Conservation (phyloP, 2,113 vertebrate genomes). For the Sorex fumeus region DNA sequence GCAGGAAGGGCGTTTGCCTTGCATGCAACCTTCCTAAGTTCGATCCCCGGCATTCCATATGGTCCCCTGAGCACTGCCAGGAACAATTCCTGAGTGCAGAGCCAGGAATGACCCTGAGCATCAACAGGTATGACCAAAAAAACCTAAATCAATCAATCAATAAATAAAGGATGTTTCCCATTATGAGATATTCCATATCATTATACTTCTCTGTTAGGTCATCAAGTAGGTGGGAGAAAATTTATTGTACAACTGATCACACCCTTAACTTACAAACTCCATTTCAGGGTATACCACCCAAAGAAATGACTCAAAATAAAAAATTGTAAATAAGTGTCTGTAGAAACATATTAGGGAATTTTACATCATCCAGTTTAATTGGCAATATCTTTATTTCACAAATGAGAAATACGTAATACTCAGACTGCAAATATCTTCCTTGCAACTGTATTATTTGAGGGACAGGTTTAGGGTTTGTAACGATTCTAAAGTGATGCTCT, state of each 20-base stretch:
- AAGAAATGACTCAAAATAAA: conserved; percentile 47
- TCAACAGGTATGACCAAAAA: too few species aligned
- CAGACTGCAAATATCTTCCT: conserved; percentile 30
- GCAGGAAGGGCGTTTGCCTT: too few species aligned
- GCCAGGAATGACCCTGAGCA: too few species aligned
- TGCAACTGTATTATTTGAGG: conserved; percentile 37
- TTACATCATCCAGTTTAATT: conserved; percentile 6
- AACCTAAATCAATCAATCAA: too few species aligned
- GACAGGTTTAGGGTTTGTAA: background rate
- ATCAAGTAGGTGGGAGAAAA: conserved; percentile 4
- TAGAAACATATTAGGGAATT: conserved; percentile 1
- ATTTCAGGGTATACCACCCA: conserved; percentile 29
- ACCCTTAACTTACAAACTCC: conserved; percentile 12
- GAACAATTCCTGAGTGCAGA: too few species aligned
- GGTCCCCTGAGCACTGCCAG: too few species aligned
- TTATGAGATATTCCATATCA: too few species aligned
- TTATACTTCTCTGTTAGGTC: background rate
- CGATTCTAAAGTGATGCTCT: conserved; percentile 49
- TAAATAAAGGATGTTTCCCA: too few species aligned
- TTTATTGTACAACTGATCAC: conserved; percentile 5
- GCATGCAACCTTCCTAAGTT: too few species aligned
- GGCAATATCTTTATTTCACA: conserved; percentile 27
- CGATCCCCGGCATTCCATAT: too few species aligned
- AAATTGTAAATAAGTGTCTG: conserved; percentile 1
- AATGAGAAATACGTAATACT: conserved; percentile 49